A percentile compares a stretch with the other conserved stretches of the same genome.
phyloP scores from a whole-genome alignment of 2,888 invertebrate species.

The Tenthredo amoena region DNA sequence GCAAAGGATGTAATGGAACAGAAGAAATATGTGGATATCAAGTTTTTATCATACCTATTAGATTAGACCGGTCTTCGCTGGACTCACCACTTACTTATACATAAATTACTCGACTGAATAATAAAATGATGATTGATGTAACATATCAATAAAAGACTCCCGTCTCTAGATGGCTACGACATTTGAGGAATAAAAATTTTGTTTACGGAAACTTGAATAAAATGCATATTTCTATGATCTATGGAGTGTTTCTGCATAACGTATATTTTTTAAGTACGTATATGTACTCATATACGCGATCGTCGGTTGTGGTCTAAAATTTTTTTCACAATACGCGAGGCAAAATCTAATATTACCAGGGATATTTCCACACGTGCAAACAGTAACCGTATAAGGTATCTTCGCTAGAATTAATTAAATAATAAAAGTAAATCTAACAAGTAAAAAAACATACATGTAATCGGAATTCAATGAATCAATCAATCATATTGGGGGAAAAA shows the following conservation, averaged over 20 bases:
- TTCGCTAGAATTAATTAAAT: neutral
- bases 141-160: neutral
- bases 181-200: neutral
- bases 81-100: neutral
- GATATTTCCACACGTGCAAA: constrained; percentile 13
- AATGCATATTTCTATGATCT: neutral
- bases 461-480: neutral
- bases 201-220: constrained; percentile 5
- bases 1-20: neutral
- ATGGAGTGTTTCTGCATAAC: neutral
- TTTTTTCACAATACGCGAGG: neutral
- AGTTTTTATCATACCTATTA: constrained; percentile 13
- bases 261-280: neutral
- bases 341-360: constrained; percentile 20
- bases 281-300: neutral
- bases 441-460: neutral
- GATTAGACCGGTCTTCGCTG: neutral
- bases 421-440: neutral
- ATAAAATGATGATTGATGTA: constrained; percentile 14
- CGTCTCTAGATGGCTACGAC: neutral
- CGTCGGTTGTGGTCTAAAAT: neutral
- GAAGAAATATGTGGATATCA: neutral
- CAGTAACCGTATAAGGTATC: neutral
- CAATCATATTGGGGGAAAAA: neutral
- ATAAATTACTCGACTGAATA: constrained; percentile 6